These are phyloP conservation scores for Karalla daura DNA, from an alignment of 2,797 vertebrate species.

Conservation along the genomic window DNA sequence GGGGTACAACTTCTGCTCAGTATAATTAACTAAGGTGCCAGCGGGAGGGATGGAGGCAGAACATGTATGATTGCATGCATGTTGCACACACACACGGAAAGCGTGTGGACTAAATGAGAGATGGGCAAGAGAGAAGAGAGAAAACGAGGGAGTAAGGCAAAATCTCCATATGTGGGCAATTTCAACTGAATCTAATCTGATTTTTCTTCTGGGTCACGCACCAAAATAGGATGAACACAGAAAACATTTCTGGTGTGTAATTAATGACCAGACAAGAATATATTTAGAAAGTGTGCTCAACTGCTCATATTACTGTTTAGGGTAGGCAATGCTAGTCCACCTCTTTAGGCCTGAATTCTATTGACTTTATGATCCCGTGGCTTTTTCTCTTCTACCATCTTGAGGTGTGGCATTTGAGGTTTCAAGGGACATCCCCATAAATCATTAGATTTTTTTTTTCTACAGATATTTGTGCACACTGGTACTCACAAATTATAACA, in stretches of 20 bases:
- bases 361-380: background rate
- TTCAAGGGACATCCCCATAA: no score
- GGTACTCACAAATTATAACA: no score
- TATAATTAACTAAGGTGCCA: conserved; percentile 45
- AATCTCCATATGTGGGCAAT: no score
- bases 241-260: conserved; percentile 19
- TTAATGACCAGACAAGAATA: conserved; percentile 26
- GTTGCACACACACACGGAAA: background rate
- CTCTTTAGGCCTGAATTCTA: background rate
- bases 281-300: conserved; percentile 18
- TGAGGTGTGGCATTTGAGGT: background rate
- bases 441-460: no score
- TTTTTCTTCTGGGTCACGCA: conserved; percentile 16
- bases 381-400: background rate
- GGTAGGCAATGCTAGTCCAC: no score
- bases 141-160: background rate
- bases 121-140: background rate
- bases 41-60: conserved; percentile 12
- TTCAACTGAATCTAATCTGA: background rate
- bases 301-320: background rate
- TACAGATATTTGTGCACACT: no score
- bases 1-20: conserved; percentile 25
- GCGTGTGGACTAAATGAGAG: background rate
- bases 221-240: conserved; percentile 34
- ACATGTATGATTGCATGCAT: background rate